These are phyloP conservation scores for Saxidomus purpurata DNA, from an alignment of 1,140 invertebrate genomes.

Conservation along the genomic window DNA sequence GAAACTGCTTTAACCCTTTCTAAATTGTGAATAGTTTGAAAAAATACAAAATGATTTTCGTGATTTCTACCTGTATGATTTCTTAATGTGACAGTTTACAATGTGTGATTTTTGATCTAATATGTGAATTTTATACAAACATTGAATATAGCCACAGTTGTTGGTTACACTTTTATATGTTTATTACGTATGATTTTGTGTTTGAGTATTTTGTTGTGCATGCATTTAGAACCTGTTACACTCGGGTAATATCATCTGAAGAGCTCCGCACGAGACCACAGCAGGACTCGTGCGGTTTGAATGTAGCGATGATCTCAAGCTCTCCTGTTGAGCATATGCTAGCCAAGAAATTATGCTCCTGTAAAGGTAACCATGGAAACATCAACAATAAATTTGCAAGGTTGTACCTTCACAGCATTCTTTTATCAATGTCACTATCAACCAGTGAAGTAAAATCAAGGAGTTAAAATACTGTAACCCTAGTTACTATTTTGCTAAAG, in stretches of 20 bases:
- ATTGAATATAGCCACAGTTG: not conserved
- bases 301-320: not conserved
- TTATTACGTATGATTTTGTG: not conserved
- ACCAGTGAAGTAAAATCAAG: too few species aligned
- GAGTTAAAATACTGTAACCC: too few species aligned
- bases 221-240: constrained; percentile 35
- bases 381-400: too few species aligned
- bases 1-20: too few species aligned
- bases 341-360: constrained; percentile 36
- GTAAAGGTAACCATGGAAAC: not conserved
- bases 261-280: constrained; percentile 2
- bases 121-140: not conserved
- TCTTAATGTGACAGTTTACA: too few species aligned
- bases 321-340: not conserved
- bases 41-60: too few species aligned
- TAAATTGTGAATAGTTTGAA: too few species aligned
- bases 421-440: too few species aligned
- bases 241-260: constrained; percentile 13
- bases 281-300: not conserved
- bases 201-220: not conserved
- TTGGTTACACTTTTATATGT: not conserved
- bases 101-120: too few species aligned
- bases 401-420: too few species aligned
- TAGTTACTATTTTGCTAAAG: too few species aligned
- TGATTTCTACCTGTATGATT: too few species aligned